Percentiles rank a stretch among this genome's conserved stretches.
phyloP scores from a whole-genome alignment of 2,797 vertebrate species.

The Gila robusta region DNA sequence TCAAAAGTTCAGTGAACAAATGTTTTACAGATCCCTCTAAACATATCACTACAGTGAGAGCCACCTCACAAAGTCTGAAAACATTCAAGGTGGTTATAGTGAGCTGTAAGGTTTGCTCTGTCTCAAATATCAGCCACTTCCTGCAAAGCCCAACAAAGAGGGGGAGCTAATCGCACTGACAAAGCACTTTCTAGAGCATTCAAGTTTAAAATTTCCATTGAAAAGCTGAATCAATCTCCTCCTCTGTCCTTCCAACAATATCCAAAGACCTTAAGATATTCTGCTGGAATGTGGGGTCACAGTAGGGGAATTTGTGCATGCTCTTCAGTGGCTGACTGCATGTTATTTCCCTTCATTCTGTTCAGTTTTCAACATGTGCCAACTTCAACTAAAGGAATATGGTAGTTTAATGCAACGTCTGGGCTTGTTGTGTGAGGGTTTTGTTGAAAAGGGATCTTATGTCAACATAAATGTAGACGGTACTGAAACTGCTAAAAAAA shows the following conservation, averaged over 20 bases:
- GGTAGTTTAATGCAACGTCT: not conserved
- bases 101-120: slow-evolving; percentile 28
- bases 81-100: slow-evolving; percentile 27
- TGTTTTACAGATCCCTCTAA: slow-evolving; percentile 18
- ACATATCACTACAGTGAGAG: slow-evolving; percentile 21
- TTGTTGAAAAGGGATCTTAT: slow-evolving; percentile 19
- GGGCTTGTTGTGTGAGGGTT: slow-evolving; percentile 7
- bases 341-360: slow-evolving; percentile 18
- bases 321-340: not conserved
- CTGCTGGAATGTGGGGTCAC: slow-evolving; percentile 24
- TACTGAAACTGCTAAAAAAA: not conserved
- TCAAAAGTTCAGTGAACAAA: slow-evolving; percentile 13
- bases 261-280: slow-evolving; percentile 24
- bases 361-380: slow-evolving; percentile 29
- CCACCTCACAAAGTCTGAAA: slow-evolving; percentile 31
- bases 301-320: not conserved
- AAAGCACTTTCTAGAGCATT: slow-evolving; percentile 41
- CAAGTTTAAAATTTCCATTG: slow-evolving; percentile 41
- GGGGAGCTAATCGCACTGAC: slow-evolving; percentile 30
- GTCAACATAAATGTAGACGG: not conserved
- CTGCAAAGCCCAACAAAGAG: slow-evolving; percentile 37
- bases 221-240: slow-evolving; percentile 32
- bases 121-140: slow-evolving; percentile 60
- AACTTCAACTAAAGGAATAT: slow-evolving; percentile 11
- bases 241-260: slow-evolving; percentile 18